Evolutionary conservation across 2,113 vertebrate genomes (phyloP), one percentile per base, ranked within the genome.

Genomic region (Malurus melanocephalus): DNA sequence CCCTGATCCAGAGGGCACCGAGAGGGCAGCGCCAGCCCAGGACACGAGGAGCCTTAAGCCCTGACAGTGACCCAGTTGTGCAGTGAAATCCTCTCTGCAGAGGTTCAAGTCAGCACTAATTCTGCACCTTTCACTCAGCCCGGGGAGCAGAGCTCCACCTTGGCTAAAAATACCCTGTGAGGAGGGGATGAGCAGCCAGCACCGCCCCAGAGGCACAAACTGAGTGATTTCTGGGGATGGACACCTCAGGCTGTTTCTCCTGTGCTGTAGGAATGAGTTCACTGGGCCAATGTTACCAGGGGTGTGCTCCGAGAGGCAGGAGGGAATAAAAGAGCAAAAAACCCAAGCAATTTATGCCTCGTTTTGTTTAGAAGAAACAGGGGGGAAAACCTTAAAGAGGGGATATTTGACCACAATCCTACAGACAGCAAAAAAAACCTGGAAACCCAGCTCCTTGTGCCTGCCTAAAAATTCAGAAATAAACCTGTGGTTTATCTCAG

Each of bases 111-210:
- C 83, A 77, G 83, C 64, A 52, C 55, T 88, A 80, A 72, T 89
- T 91, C 59, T 55, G 24, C 62, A 57, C 52, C 73, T 90, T 85
- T 90, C 91, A 84, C 35, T 93, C 90, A 81, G 9, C 14, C 51
- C 46, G 46, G 43, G 48, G 51, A 30, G 1, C 2, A 10, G 23
- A 22, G 45, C 55, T 84, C 53, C 32, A 43, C 76, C 30, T 66
- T 71, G 80, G 60, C 73, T 75, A 51, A 67, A 86, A 91, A 73
- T 53, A 62, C n/a, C 62, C 69, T 64, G 79, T 21, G 55, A 73
- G 62, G 73, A 75, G 53, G 30, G 61, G 69, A 35, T 73, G 18
- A 53, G 27, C 56, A 48, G 32, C 3, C 64, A 8, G 48, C 73
- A 46, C 8, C 64, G 8, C 71, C 16, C 22, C 72, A 51, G 67